phyloP scores from a whole-genome alignment of 53 echinoderm and acorn worm genomes.

The Zoroaster sp. region DNA sequence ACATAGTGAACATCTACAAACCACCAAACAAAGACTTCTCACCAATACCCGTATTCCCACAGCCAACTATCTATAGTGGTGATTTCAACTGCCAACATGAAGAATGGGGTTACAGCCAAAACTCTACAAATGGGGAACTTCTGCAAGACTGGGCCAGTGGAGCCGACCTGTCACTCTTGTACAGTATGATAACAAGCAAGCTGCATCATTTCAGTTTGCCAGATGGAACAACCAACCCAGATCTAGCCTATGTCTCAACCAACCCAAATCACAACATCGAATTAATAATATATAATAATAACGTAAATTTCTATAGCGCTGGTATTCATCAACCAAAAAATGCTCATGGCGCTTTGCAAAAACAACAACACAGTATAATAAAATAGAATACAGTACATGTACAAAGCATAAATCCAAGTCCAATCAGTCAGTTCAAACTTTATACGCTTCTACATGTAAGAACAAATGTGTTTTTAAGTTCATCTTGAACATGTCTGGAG shows the following conservation, averaged over 20 bases:
- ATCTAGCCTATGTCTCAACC: not conserved
- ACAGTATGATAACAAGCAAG: not conserved
- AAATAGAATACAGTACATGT: no score
- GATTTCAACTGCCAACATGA: slow-evolving; percentile 29
- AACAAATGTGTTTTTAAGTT: no score
- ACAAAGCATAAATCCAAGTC: no score
- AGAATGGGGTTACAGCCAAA: not conserved
- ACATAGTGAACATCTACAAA: slow-evolving; percentile 16
- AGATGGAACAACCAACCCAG: not conserved
- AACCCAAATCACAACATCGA: not conserved
- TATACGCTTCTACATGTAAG: no score
- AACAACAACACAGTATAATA: no score
- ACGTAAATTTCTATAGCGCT: no score
- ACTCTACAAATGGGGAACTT: not conserved
- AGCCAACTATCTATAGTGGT: not conserved
- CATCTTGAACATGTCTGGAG: no score
- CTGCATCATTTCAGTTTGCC: not conserved
- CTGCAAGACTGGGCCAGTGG: not conserved
- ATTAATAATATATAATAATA: no score
- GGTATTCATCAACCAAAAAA: no score
- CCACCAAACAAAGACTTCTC: not conserved
- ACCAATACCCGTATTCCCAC: not conserved
- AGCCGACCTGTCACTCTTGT: not conserved
- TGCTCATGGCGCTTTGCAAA: no score
- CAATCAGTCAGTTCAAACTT: no score